These are phyloP conservation scores for Micropoecilia bifurca DNA, from an alignment of 2,797 vertebrate genomes.

Conservation along the genomic window DNA sequence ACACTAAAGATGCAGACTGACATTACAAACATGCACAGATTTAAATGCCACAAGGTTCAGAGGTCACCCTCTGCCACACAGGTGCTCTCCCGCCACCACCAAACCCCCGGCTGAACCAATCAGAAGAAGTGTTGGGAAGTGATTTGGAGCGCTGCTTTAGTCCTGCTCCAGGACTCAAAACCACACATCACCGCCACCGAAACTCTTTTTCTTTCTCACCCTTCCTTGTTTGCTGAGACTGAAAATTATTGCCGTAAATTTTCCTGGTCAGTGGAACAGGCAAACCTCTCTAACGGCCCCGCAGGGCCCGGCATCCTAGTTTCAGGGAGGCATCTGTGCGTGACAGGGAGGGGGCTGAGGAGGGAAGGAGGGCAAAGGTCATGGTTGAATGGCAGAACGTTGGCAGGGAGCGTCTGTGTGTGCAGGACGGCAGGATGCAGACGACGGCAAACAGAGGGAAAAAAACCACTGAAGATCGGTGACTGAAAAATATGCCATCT, in stretches of 20 bases:
- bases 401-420: constrained; percentile 51
- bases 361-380: constrained; percentile 62
- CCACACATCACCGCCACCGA: constrained; percentile 62
- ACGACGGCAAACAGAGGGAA: constrained; percentile 23
- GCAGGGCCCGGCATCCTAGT: constrained; percentile 70
- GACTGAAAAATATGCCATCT: constrained; percentile 55
- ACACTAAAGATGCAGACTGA: constrained; percentile 43
- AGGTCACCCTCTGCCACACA: constrained; percentile 69
- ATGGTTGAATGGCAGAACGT: constrained; percentile 64
- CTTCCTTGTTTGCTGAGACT: constrained; percentile 66
- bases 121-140: constrained; percentile 10
- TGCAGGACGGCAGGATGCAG: constrained; percentile 42
- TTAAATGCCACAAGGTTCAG: constrained; percentile 54
- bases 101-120: constrained; percentile 41
- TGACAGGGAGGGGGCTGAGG: constrained; percentile 40
- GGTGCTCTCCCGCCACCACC: constrained; percentile 63
- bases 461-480: constrained; percentile 48
- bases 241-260: constrained; percentile 65
- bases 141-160: constrained; percentile 18
- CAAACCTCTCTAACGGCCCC: constrained; percentile 73
- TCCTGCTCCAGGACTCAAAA: constrained; percentile 26
- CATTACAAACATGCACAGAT: constrained; percentile 45
- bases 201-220: constrained; percentile 74
- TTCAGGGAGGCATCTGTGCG: constrained; percentile 75
- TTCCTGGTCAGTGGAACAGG: constrained; percentile 69